Percentiles rank a stretch among this genome's conserved stretches.
These are phyloP conservation scores for Pogonophryne albipinna DNA, from an alignment of 2,797 vertebrate genomes.

Conservation along the genomic window DNA sequence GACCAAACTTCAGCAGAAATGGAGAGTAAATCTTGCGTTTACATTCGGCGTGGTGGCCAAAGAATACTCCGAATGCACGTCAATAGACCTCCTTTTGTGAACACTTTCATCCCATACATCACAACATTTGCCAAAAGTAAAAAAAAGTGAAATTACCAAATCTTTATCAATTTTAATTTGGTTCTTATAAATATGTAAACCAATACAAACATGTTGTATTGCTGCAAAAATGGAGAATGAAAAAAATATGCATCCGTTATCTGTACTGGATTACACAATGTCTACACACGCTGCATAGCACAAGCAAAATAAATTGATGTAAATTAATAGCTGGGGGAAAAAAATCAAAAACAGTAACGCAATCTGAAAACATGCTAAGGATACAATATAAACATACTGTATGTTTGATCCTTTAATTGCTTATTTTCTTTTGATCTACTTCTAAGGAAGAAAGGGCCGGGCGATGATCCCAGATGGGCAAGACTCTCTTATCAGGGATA, in stretches of 20 bases:
- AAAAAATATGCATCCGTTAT: not conserved
- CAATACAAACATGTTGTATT: not conserved
- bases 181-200: not conserved
- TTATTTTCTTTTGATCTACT: not conserved
- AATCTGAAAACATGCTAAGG: not conserved
- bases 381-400: no score
- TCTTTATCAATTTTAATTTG: not conserved
- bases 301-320: no score
- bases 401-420: not conserved
- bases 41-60: not conserved
- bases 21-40: not conserved
- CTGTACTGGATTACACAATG: not conserved
- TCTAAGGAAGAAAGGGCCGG: not conserved
- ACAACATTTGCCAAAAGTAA: not conserved
- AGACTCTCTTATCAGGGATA: not conserved
- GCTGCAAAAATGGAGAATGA: not conserved
- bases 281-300: not conserved
- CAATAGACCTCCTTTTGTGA: not conserved
- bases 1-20: no score
- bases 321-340: not conserved
- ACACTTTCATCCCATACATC: not conserved
- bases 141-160: no score
- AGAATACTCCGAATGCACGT: not conserved
- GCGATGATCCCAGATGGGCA: not conserved
- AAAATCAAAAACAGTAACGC: not conserved